Evolutionary conservation across 2,888 invertebrate species (phyloP).

Genomic region (Ischnura elegans): DNA sequence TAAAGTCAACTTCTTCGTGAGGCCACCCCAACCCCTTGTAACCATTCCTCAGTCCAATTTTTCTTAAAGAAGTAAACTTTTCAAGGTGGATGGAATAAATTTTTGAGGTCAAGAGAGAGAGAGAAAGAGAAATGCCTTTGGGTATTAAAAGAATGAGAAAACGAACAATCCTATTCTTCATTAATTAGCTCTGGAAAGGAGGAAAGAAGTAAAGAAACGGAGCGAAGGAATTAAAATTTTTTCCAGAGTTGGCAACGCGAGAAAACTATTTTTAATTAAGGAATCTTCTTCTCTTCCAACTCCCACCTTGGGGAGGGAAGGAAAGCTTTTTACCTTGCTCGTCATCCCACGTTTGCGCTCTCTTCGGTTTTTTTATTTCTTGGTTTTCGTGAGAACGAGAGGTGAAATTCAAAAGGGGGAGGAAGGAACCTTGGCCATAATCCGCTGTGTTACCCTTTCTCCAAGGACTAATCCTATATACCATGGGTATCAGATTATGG

Average conservation of each 20-base stretch:
- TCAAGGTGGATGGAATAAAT: background rate
- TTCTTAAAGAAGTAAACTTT: conserved; percentile 1
- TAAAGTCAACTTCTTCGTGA: background rate
- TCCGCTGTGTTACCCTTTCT: background rate
- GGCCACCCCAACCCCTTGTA: background rate
- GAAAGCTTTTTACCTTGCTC: background rate
- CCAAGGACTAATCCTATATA: background rate
- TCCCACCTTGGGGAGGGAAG: background rate
- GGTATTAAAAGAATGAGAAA: conserved; percentile 13
- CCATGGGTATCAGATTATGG: background rate
- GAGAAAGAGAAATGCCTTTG: conserved; percentile 9
- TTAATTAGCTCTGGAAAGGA: conserved; percentile 1
- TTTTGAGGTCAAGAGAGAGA: conserved; percentile 2
- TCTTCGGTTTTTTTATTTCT: background rate
- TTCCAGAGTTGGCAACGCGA: conserved; percentile 8
- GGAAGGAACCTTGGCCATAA: background rate
- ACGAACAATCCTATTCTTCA: conserved; percentile 31
- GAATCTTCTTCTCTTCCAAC: background rate
- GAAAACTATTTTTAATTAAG: conserved; percentile 34
- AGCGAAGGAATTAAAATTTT: background rate
- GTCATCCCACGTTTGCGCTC: background rate
- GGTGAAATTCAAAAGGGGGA: background rate
- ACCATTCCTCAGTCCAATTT: background rate
- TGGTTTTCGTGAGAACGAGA: background rate
- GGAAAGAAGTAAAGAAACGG: background rate